phyloP scores from a whole-genome alignment of 37 sponge, comb jelly and placozoan genomes.

The Corticium candelabrum region DNA sequence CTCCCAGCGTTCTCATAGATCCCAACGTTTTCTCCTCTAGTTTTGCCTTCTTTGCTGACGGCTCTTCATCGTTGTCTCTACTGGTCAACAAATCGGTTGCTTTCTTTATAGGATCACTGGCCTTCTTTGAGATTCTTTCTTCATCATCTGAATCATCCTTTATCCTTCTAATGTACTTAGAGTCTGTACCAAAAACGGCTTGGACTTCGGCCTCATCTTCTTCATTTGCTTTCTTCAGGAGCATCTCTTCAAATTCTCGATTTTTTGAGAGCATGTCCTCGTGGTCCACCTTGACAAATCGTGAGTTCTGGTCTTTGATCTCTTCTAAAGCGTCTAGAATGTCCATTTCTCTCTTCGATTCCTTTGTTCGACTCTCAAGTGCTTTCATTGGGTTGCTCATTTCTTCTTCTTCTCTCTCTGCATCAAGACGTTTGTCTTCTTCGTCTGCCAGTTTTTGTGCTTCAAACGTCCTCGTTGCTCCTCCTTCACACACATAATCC shows the following conservation, averaged over 20 bases:
- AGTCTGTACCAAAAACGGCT: conserved; percentile 38
- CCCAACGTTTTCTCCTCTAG: too few relatives aligned
- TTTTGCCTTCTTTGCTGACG: background rate
- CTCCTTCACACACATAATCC: conserved; percentile 91
- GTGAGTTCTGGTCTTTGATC: conserved; percentile 85
- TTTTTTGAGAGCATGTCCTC: background rate
- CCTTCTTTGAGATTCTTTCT: background rate
- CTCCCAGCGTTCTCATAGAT: background rate
- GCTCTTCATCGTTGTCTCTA: background rate
- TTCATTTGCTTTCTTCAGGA: conserved; percentile 42
- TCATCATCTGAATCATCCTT: conserved; percentile 30
- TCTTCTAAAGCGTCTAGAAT: conserved; percentile 93
- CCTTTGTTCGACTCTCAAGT: conserved; percentile 87
- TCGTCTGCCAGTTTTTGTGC: conserved; percentile 73
- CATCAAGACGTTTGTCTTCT: conserved; percentile 52
- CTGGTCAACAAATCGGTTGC: background rate
- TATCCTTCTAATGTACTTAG: conserved; percentile 23
- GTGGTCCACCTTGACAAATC: conserved; percentile 51
- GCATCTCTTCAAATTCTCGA: conserved; percentile 19
- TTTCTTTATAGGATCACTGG: background rate
- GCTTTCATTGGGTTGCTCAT: conserved; percentile 95
- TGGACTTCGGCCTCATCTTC: conserved; percentile 51
- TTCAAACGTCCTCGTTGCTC: conserved; percentile 87
- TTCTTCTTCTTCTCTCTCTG: conserved; percentile 88
- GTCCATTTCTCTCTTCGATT: conserved; percentile 93